Evolutionary conservation across 2,888 invertebrate species (phyloP), one percentile per base, ranked within the genome.

Genomic region (Epicampocera succincta): DNA sequence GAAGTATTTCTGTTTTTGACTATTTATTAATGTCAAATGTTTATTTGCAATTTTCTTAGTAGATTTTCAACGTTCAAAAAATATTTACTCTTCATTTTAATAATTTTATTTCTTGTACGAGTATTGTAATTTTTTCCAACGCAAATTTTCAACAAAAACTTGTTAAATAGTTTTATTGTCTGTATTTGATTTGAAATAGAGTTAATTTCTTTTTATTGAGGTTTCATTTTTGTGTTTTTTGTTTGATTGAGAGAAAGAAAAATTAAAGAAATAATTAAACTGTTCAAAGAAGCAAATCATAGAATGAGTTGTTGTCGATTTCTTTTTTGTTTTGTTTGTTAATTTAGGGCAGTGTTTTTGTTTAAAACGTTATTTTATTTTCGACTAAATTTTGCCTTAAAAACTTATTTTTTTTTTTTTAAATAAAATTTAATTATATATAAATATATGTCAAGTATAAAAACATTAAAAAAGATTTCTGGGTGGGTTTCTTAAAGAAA

Each of bases 101-200:
- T 42, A 13, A 15, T 46, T 42, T 54, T 3, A 33, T 50, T 25
- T 72, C n/a, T n/a, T n/a, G n/a, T n/a, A n/a, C n/a, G n/a, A n/a
- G n/a, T 56, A 29, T 72, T 76, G 46, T 13, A 21, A 63, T 65
- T 58, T 54, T 68, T 46, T 52, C 48, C 58, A 82, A 74, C 50
- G 42, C 46, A 68, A 76, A 81, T 48, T 46, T 63, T 69, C 33
- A 80, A 74, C 69, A 50, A 69, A 72, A 50, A 52, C 48, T 56
- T 68, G 12, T 68, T 50, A 60, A 75, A 79, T 83, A 38, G 48
- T 78, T 77, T 81, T 79, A 69, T 80, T 78, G 74, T 83, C 76
- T 75, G 71, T 61, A 75, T 77, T 84, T 79, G 71, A 72, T 82
- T 79, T 80, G 58, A 68, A 79, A 79, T 83, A 84, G 82, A 79